Conservation (phyloP, 2,797 vertebrate species). For the Enteromius paludinosus region DNA sequence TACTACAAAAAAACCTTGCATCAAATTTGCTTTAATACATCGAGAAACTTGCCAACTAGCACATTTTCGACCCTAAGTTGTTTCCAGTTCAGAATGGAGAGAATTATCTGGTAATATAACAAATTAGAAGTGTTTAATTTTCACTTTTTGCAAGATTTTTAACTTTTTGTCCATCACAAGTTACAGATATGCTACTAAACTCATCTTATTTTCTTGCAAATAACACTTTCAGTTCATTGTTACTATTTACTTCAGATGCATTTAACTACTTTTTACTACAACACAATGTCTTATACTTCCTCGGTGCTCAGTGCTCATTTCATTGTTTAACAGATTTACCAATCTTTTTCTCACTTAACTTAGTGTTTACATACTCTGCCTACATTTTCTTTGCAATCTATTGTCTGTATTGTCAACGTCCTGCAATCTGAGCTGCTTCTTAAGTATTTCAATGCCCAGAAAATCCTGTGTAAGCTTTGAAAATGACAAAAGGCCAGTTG, state of each 20-base stretch:
- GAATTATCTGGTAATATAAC: not conserved
- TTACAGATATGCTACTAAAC: not conserved
- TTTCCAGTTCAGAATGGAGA: not conserved
- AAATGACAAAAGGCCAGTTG: conserved; percentile 9
- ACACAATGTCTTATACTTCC: not conserved
- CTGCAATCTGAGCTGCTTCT: not conserved
- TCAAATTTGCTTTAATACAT: conserved; percentile 4
- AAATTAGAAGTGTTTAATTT: not conserved
- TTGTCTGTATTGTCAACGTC: not conserved
- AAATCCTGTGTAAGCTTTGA: not conserved
- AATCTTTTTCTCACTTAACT: not conserved
- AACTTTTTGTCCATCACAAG: not conserved
- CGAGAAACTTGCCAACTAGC: not conserved
- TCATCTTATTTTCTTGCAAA: not conserved
- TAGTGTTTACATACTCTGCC: not conserved
- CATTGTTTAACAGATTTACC: not conserved
- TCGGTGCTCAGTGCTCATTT: not conserved
- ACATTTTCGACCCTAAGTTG: not conserved
- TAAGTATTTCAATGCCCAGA: not conserved
- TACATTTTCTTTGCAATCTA: not conserved
- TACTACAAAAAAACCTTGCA: not conserved
- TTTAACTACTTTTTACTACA: not conserved
- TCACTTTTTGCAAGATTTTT: not conserved
- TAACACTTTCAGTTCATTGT: not conserved
- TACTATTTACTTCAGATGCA: not conserved